Conservation (phyloP, 2,797 vertebrate genomes). For the Neosilurus hyrtlii region DNA sequence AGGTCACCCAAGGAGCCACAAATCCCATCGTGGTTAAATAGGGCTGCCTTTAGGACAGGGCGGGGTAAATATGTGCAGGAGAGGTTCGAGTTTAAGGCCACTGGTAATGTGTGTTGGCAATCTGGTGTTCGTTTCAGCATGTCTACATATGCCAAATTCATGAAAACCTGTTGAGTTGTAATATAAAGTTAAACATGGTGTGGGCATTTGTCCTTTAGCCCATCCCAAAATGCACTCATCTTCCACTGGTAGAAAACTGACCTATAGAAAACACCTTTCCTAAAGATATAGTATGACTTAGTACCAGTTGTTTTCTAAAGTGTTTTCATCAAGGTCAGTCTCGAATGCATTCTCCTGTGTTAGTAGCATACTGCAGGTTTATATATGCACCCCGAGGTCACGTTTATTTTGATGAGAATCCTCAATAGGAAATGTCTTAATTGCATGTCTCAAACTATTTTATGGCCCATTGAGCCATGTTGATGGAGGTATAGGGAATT, state of each 20-base stretch:
- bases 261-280: background rate
- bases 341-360: constrained; percentile 2
- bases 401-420: constrained; percentile 41
- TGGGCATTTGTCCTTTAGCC: constrained; percentile 10
- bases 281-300: background rate
- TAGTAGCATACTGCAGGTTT: constrained; percentile 32
- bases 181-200: constrained; percentile 8
- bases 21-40: constrained; percentile 68
- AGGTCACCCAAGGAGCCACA: constrained; percentile 76
- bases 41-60: constrained; percentile 21
- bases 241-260: constrained; percentile 9
- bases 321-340: constrained; percentile 13
- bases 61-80: constrained; percentile 25
- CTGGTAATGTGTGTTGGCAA: background rate
- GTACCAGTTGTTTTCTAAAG: background rate
- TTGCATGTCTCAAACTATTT: constrained; percentile 41
- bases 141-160: background rate
- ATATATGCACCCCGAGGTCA: constrained; percentile 39
- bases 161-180: background rate
- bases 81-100: constrained; percentile 30
- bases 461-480: constrained; percentile 45
- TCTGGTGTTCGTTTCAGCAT: background rate
- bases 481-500: constrained; percentile 50
- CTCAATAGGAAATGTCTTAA: constrained; percentile 39
- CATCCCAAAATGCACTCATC: background rate